Percentiles rank a stretch among this genome's conserved stretches.
Evolutionary conservation across 1,140 invertebrate species (phyloP).

Genomic region (Riptortus pedestris): DNA sequence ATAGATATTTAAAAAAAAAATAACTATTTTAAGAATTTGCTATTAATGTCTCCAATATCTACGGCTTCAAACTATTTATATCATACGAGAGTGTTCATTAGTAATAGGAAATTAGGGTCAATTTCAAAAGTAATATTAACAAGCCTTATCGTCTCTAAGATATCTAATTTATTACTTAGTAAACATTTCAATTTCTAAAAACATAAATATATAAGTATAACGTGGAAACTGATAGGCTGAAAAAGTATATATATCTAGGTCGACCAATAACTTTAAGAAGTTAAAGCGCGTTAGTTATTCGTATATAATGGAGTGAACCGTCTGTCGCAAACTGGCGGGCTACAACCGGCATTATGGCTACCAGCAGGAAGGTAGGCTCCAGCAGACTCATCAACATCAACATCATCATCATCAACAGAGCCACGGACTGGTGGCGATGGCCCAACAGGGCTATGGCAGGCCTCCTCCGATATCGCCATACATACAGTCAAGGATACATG

Average conservation of each 20-base stretch:
- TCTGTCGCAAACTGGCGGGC: constrained; percentile 25
- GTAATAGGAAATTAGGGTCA: not conserved
- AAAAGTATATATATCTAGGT: too few relatives aligned
- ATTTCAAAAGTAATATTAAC: not conserved
- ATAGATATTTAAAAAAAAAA: too few relatives aligned
- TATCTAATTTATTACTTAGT: too few relatives aligned
- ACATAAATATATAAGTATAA: too few relatives aligned
- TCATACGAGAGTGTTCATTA: constrained; percentile 7
- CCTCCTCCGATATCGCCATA: not conserved
- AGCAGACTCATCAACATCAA: constrained; percentile 18
- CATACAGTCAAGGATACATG: constrained; percentile 21
- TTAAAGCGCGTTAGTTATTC: too few relatives aligned
- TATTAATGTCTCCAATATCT: not conserved
- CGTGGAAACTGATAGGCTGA: too few relatives aligned
- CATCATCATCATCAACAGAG: not conserved
- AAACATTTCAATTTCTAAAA: too few relatives aligned
- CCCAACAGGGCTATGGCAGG: not conserved
- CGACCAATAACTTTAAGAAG: too few relatives aligned
- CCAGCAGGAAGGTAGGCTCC: constrained; percentile 18
- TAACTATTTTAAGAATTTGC: too few relatives aligned
- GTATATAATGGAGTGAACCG: too few relatives aligned
- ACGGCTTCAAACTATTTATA: not conserved
- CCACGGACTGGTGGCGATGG: not conserved
- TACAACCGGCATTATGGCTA: constrained; percentile 24
- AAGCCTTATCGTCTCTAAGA: too few relatives aligned